These are phyloP conservation scores for Acronicta psi DNA, from an alignment of 2,888 invertebrate genomes.

Conservation along the genomic window DNA sequence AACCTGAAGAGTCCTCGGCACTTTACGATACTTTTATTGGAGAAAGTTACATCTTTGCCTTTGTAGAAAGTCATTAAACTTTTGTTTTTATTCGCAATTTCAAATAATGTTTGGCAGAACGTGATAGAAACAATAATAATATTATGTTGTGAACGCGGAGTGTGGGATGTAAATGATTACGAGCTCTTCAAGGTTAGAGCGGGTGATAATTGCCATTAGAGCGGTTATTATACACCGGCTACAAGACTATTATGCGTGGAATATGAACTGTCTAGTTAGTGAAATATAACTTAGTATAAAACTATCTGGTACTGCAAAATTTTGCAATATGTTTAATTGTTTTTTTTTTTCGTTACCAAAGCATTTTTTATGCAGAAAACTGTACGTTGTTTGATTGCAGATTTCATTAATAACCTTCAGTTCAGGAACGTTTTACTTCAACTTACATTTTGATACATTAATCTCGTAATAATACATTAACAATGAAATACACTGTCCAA, in stretches of 20 bases:
- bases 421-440: too few relatives aligned
- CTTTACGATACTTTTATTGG: slow-evolving; percentile 46
- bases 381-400: too few relatives aligned
- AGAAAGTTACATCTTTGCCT: slow-evolving; percentile 38
- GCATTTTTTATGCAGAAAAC: not conserved
- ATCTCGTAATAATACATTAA: not conserved
- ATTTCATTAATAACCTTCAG: too few relatives aligned
- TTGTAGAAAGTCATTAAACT: slow-evolving; percentile 35
- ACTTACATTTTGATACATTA: too few relatives aligned
- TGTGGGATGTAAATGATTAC: slow-evolving; percentile 80
- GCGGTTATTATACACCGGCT: slow-evolving; percentile 63
- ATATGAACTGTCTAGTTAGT: slow-evolving; percentile 20
- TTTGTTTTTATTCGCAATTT: slow-evolving; percentile 17
- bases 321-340: slow-evolving; percentile 21
- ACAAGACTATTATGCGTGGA: slow-evolving; percentile 33
- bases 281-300: slow-evolving; percentile 26
- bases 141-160: slow-evolving; percentile 48
- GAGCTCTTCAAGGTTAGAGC: slow-evolving; percentile 72
- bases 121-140: slow-evolving; percentile 38
- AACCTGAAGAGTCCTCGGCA: slow-evolving; percentile 27
- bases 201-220: slow-evolving; percentile 72
- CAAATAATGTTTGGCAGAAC: slow-evolving; percentile 14
- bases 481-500: slow-evolving; percentile 1
- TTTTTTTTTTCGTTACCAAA: slow-evolving; percentile 10
- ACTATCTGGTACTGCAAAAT: slow-evolving; percentile 17